Conservation (phyloP, 2,888 invertebrate species). For the Epirrhoe tristata region DNA sequence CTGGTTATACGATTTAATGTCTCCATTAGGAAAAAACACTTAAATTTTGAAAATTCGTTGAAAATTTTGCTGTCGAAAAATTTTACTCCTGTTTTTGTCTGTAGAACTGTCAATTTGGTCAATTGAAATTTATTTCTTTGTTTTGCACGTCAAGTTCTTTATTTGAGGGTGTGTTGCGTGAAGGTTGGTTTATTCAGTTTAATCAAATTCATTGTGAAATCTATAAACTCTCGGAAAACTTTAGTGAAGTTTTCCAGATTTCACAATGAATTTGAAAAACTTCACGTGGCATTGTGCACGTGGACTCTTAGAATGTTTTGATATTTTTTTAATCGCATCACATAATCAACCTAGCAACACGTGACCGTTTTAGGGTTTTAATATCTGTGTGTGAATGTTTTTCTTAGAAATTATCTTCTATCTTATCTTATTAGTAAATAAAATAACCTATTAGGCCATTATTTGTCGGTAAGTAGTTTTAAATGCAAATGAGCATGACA, state of each 20-base stretch:
- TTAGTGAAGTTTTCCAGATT: too few relatives aligned
- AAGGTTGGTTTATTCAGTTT: constrained; percentile 5
- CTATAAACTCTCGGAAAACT: too few relatives aligned
- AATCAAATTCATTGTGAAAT: too few relatives aligned
- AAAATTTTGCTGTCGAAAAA: constrained; percentile 17
- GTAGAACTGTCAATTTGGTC: constrained; percentile 30
- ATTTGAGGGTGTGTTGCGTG: not conserved
- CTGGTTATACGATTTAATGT: constrained; percentile 63
- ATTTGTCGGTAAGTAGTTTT: constrained; percentile 12
- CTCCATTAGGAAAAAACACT: constrained; percentile 57
- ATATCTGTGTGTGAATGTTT: not conserved
- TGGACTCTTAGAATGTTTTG: too few relatives aligned
- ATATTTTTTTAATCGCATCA: too few relatives aligned
- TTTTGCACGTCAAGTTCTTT: constrained; percentile 15
- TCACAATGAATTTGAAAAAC: too few relatives aligned
- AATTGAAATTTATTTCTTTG: constrained; percentile 17
- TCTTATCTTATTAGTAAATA: not conserved
- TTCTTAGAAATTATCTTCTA: not conserved
- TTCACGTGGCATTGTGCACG: too few relatives aligned
- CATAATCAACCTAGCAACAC: too few relatives aligned
- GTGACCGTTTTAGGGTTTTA: too few relatives aligned
- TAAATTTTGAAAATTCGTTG: constrained; percentile 36
- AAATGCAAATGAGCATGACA: constrained; percentile 17
- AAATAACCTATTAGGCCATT: constrained; percentile 14
- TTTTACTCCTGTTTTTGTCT: constrained; percentile 24